Conservation (phyloP, 1,140 invertebrate genomes). For the Rhopalosiphum maidis region DNA sequence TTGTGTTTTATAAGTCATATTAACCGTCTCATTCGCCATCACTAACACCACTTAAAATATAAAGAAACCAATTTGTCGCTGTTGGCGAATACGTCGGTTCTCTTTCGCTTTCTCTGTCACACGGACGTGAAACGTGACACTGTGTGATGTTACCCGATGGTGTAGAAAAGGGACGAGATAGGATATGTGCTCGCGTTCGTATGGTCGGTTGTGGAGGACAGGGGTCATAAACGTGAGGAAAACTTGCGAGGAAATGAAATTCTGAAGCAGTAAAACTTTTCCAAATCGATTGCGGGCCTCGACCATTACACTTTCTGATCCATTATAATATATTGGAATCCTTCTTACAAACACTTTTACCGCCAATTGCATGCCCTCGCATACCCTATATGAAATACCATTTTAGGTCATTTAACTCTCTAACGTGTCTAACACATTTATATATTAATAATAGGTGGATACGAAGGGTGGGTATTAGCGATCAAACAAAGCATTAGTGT, state of each 20-base stretch:
- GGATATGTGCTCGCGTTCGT: neutral
- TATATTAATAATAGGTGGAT: neutral
- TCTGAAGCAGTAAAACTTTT: constrained; percentile 46
- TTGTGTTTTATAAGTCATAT: constrained; percentile 29
- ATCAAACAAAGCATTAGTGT: neutral
- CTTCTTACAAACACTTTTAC: neutral
- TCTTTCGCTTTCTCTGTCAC: neutral
- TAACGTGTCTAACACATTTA: neutral
- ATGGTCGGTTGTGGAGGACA: neutral
- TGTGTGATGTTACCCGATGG: neutral
- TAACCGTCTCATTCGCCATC: neutral
- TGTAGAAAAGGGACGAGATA: neutral
- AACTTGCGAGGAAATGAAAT: constrained; percentile 42
- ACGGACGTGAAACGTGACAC: neutral
- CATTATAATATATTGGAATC: neutral
- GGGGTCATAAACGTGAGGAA: constrained; percentile 21
- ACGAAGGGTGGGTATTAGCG: neutral
- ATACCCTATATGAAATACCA: neutral
- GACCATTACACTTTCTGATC: neutral
- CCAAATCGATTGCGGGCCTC: constrained; percentile 20
- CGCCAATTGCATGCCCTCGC: neutral
- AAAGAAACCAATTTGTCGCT: constrained; percentile 24
- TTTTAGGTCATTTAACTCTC: neutral
- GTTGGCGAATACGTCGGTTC: neutral
- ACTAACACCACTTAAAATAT: neutral